Conservation (phyloP, 1,140 invertebrate genomes). For the Holotrichia oblita region DNA sequence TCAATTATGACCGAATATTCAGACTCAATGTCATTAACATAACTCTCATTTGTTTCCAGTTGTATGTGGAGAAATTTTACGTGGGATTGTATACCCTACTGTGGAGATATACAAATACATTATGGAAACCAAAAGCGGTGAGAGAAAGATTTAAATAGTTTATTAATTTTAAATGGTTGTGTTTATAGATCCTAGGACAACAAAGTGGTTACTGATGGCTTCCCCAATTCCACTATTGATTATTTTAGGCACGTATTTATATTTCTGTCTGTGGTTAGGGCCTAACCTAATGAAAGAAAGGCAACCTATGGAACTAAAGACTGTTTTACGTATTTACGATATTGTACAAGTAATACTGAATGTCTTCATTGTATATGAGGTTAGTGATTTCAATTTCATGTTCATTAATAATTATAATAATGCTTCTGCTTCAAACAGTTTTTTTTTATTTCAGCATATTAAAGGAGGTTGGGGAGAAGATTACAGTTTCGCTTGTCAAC, state of each 20-base stretch:
- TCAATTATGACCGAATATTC: too few relatives aligned
- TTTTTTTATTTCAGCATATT: slow-evolving; percentile 60
- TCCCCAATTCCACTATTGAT: slow-evolving; percentile 81
- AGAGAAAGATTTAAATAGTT: slow-evolving; percentile 22
- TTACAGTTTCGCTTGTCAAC: slow-evolving; percentile 85
- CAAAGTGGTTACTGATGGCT: slow-evolving; percentile 85
- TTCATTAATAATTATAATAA: not conserved
- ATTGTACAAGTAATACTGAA: slow-evolving; percentile 79
- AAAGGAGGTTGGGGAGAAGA: slow-evolving; percentile 72
- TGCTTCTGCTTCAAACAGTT: not conserved
- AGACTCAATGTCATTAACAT: too few relatives aligned
- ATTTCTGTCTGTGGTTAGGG: slow-evolving; percentile 77
- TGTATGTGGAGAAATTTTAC: too few relatives aligned
- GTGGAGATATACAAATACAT: slow-evolving; percentile 44
- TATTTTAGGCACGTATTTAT: slow-evolving; percentile 78
- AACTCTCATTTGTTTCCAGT: too few relatives aligned
- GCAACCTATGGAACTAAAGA: slow-evolving; percentile 83
- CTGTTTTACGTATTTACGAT: slow-evolving; percentile 83
- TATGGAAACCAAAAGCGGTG: slow-evolving; percentile 45
- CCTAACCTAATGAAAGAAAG: slow-evolving; percentile 86
- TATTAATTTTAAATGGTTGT: not conserved
- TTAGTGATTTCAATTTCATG: not conserved
- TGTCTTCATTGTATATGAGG: slow-evolving; percentile 76
- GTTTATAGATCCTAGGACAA: slow-evolving; percentile 83
- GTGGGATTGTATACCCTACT: too few relatives aligned